These are phyloP conservation scores for Sceloporus undulatus DNA, from an alignment of 2,113 vertebrate species.

Conservation along the genomic window DNA sequence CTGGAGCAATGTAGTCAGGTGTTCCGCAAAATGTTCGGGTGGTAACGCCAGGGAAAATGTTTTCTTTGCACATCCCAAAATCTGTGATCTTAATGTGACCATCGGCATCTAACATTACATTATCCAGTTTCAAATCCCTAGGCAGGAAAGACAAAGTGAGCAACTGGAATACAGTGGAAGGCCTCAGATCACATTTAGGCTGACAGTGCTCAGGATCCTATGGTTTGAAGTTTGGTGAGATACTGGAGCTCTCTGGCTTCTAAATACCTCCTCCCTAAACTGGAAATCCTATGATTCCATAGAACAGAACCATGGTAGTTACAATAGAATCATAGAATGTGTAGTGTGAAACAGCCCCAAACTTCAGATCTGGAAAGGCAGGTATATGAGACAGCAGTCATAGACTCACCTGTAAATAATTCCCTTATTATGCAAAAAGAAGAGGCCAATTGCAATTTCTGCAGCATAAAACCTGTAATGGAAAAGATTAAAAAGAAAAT, in stretches of 20 bases:
- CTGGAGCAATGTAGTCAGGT: constrained; percentile 92
- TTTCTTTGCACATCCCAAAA: constrained; percentile 94
- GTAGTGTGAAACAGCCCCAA: too few relatives aligned
- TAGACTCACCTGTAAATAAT: constrained; percentile 89
- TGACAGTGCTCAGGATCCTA: too few relatives aligned
- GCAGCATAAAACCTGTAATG: constrained; percentile 88
- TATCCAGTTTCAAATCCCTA: constrained; percentile 93
- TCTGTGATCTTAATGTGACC: constrained; percentile 94
- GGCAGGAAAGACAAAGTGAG: neutral
- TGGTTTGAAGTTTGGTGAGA: too few relatives aligned
- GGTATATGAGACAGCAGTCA: neutral
- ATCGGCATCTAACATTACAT: constrained; percentile 89
- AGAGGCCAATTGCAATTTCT: constrained; percentile 90
- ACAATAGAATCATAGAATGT: too few relatives aligned
- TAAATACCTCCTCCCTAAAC: too few relatives aligned
- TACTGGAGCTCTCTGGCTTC: too few relatives aligned
- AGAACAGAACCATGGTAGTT: too few relatives aligned
- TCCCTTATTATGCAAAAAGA: constrained; percentile 92
- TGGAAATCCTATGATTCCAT: too few relatives aligned
- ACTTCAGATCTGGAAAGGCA: neutral
- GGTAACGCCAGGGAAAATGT: constrained; percentile 85
- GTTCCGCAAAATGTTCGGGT: constrained; percentile 92
- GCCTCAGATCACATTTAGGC: neutral
- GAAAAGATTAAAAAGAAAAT: neutral
- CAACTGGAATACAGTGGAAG: neutral